Percentiles rank a stretch among this genome's conserved stretches.
Conservation (phyloP, 64 coral and sea anemone species). For the Catalaphyllia jardinei region DNA sequence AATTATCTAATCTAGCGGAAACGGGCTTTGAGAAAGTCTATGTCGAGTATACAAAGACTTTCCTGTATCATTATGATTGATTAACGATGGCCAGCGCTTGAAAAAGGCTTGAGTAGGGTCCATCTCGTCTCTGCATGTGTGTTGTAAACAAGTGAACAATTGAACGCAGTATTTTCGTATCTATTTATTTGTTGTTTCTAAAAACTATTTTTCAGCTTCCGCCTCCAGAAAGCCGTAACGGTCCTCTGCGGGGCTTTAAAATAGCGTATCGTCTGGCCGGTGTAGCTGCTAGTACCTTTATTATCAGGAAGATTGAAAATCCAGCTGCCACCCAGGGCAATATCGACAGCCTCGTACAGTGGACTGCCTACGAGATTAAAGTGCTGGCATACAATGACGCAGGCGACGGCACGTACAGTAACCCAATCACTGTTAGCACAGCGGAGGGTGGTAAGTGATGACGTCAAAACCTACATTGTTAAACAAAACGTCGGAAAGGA, state of each 20-base stretch:
- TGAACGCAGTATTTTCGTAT: not conserved
- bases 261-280: conserved; percentile 73
- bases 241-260: conserved; percentile 66
- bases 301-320: conserved; percentile 46
- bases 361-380: conserved; percentile 79
- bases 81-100: too few species aligned
- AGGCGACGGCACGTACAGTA: conserved; percentile 63
- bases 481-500: too few species aligned
- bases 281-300: conserved; percentile 44
- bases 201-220: conserved; percentile 18
- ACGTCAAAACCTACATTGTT: too few species aligned
- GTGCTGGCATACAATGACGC: conserved; percentile 79
- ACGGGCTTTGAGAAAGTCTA: too few species aligned
- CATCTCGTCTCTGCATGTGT: too few species aligned
- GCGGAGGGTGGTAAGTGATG: conserved; percentile 72
- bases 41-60: too few species aligned
- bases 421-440: conserved; percentile 55
- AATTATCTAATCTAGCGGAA: too few species aligned
- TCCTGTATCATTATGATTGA: too few species aligned
- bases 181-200: not conserved
- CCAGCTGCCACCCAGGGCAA: conserved; percentile 56
- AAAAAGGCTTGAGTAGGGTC: too few species aligned
- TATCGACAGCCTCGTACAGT: conserved; percentile 70
- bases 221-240: conserved; percentile 47
- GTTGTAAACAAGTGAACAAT: too few species aligned